Base-by-base conservation (phyloP, 53 echinoderm and acorn worm species). In the Paracentrotus lividus region DNA sequence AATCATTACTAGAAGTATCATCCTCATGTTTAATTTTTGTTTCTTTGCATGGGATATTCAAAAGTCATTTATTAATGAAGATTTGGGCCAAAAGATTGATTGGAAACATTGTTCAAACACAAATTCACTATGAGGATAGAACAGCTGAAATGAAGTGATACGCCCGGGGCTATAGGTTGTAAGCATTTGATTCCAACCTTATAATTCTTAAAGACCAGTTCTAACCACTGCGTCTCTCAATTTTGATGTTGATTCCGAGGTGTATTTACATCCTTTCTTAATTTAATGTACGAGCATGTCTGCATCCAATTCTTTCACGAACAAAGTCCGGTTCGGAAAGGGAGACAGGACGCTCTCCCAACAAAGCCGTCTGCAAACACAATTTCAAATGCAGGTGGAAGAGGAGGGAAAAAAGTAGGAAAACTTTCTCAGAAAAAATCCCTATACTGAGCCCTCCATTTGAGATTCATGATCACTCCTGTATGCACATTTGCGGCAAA, bases 401-500 rank as follows among this genome's bases (percentile, higher is more conserved):
- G n/a, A n/a, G n/a, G n/a, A n/a, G 47, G 81, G 49, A 24, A 8
- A 81, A 81, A 81, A 81, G n/a, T 10, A 47, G 44, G 10, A 47
- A 27, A 81, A 77, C 44, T 45, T 47, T 81, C 81, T 81, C 26
- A 10, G 47, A 47, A 81, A 81, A 81, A 81, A 81, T 81, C 47
- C 81, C 81, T 47, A 81, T 47, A 45, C 81, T 81, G 45, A 81
- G 47, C 81, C 81, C 81, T 7, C 81, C 44, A 81, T 81, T 81
- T 81, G 47, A 47, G 45, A 81, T 81, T 81, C 81, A 81, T 81
- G 81, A 81, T 81, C 81, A 81, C 81, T 81, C 26, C 44, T 81
- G 81, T 81, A 81, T 81, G 81, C 53, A 86, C 86, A 86, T 56
- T 86, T 86, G 86, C 56, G 34, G 86, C 56, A 56, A 86, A 86